Base-by-base conservation (phyloP, 2,888 invertebrate genomes). In the Fragum whitleyi region DNA sequence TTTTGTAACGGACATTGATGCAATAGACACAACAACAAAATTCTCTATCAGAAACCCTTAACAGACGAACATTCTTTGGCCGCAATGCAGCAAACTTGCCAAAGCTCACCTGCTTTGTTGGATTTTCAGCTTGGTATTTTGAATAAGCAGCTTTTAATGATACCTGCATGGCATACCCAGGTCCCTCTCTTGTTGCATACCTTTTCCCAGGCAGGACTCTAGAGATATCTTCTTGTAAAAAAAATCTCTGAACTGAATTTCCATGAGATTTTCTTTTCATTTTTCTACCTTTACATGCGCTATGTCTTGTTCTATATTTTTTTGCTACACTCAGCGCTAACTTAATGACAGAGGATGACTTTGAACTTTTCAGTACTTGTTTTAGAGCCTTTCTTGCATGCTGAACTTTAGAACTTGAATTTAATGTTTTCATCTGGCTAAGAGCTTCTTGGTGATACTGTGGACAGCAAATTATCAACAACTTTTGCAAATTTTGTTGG, bases 401-500 rank as follows among this genome's bases (percentile, higher is more conserved):
- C 70, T 70, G 47, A 23, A 69, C 76, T 39, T 57, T 70, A 57
- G 76, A 21, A 71, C 32, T 65, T 72, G 65, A 72, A 59, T 72
- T 77, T 53, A 39, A 67, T 65, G 28, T 61, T 69, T 79, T 74
- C 70, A 79, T 68, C 62, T 62, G 61, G 42, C 73, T 59, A 26
- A 74, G 70, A 71, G 79, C 71, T 65, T 70, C 51, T 79, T 79
- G 79, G 79, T n/a, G 79, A 71, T 65, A 61, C 79, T 70, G 62
- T 74, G 29, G 62, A 62, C 57, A 74, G 39, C 53, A 74, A 55
- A 55, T 70, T 74, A 71, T 55, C 39, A 23, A 79, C 65, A 53
- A 71, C 71, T 65, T 70, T 65, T n/a, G 74, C 79, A 71, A 79
- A 79, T 71, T 79, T 74, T 70, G 62, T 74, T 51, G 79, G 79